These are phyloP conservation scores for Bombyx mandarina DNA, from an alignment of 1,140 invertebrate species.

Conservation along the genomic window DNA sequence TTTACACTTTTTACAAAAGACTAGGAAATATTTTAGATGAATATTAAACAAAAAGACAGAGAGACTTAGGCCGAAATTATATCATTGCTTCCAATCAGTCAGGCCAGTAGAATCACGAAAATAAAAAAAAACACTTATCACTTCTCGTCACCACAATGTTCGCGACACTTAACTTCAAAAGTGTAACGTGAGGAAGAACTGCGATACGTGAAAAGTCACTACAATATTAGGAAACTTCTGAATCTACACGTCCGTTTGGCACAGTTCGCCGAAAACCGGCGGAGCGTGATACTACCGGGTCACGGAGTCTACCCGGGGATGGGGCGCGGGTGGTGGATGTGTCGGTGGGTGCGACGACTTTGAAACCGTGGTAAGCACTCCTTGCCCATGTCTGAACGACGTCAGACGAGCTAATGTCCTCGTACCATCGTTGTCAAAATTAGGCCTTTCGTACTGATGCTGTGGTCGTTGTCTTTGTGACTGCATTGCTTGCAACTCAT, in stretches of 20 bases:
- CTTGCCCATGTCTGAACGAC: slow-evolving; percentile 54
- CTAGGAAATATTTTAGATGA: slow-evolving; percentile 29
- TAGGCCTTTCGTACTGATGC: slow-evolving; percentile 63
- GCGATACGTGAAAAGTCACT: slow-evolving; percentile 44
- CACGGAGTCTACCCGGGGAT: slow-evolving; percentile 52
- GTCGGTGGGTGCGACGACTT: slow-evolving; percentile 33
- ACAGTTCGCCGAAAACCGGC: slow-evolving; percentile 66
- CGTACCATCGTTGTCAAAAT: slow-evolving; percentile 52
- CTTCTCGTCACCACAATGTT: slow-evolving; percentile 8
- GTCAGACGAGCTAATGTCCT: slow-evolving; percentile 48
- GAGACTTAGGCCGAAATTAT: slow-evolving; percentile 18
- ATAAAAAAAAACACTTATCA: slow-evolving; percentile 17
- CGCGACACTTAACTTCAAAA: slow-evolving; percentile 9
- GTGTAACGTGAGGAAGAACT: slow-evolving; percentile 48
- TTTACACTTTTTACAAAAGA: slow-evolving; percentile 31
- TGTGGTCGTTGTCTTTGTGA: slow-evolving; percentile 47
- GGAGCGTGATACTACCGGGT: slow-evolving; percentile 67
- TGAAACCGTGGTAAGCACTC: slow-evolving; percentile 25
- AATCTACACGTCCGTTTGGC: slow-evolving; percentile 67
- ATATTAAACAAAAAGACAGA: neutral
- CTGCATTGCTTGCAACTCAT: slow-evolving; percentile 58
- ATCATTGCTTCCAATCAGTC: slow-evolving; percentile 15
- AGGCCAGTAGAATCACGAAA: slow-evolving; percentile 12
- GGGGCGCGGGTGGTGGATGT: slow-evolving; percentile 46
- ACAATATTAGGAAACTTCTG: slow-evolving; percentile 30